Evolutionary conservation across 2,113 vertebrate genomes (phyloP).

Genomic region (Petroica traversi): DNA sequence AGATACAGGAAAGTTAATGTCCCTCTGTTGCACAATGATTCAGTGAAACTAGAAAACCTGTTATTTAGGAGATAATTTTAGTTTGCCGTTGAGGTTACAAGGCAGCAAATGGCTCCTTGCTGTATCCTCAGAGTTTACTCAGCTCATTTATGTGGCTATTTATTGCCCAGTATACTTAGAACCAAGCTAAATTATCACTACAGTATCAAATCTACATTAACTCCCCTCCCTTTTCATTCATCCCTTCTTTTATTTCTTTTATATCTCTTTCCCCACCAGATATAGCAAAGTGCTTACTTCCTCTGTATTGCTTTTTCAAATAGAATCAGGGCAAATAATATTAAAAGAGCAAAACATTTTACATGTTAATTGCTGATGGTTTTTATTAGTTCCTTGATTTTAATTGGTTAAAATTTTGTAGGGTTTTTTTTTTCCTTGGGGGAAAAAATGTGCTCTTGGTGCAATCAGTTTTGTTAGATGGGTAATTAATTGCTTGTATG

Average conservation of each 20-base stretch:
- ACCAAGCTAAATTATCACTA: conserved; percentile 53
- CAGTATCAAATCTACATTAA: conserved; percentile 22
- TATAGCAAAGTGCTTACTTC: background rate
- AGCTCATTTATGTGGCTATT: conserved; percentile 62
- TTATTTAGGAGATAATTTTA: conserved; percentile 77
- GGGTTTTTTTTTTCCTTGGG: background rate
- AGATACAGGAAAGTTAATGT: conserved; percentile 57
- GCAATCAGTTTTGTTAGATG: conserved; percentile 16
- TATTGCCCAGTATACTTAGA: conserved; percentile 45
- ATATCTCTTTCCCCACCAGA: background rate
- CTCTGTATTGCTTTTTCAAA: background rate
- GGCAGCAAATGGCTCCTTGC: conserved; percentile 69
- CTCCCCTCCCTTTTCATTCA: background rate
- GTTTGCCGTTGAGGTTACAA: conserved; percentile 53
- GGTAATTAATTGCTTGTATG: background rate
- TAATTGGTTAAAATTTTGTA: conserved; percentile 12
- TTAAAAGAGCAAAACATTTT: conserved; percentile 32
- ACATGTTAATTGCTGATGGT: conserved; percentile 6
- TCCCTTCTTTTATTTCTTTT: conserved; percentile 19
- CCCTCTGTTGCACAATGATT: conserved; percentile 58
- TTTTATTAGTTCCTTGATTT: conserved; percentile 39
- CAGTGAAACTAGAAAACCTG: conserved; percentile 65
- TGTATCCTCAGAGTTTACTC: conserved; percentile 52
- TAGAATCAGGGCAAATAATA: background rate
- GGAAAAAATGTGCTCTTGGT: background rate